Percentiles rank a stretch among this genome's conserved stretches.
Conservation (phyloP, 2,113 vertebrate genomes). For the Lota lota region DNA sequence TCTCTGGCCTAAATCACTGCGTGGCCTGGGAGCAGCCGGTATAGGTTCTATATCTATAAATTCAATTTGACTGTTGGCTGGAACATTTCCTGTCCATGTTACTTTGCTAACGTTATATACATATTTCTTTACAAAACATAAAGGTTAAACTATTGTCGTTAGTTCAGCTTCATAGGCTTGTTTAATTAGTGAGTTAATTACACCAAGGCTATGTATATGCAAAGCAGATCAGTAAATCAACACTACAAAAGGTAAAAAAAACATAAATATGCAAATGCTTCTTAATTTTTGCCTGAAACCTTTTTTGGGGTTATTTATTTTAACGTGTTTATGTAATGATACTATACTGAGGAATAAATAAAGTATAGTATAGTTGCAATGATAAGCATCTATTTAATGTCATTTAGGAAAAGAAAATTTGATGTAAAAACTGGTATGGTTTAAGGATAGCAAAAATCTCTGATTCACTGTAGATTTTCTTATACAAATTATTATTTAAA, state of each 20-base stretch:
- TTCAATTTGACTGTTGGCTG: background rate
- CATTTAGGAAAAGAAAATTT: too few relatives aligned
- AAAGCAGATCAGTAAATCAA: background rate
- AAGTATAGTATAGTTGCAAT: too few relatives aligned
- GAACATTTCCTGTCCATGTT: too few relatives aligned
- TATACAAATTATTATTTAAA: background rate
- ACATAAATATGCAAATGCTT: background rate
- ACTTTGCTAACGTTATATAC: too few relatives aligned
- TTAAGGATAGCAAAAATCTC: too few relatives aligned
- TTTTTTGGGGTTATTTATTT: background rate
- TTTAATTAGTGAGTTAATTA: background rate
- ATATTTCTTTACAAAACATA: too few relatives aligned
- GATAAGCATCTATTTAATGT: too few relatives aligned
- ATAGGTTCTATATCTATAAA: background rate
- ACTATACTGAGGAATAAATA: too few relatives aligned
- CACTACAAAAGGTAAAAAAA: background rate
- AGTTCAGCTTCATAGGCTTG: background rate
- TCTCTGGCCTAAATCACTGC: background rate
- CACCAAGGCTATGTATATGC: background rate
- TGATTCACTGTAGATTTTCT: too few relatives aligned
- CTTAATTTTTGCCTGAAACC: too few relatives aligned
- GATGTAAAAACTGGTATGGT: too few relatives aligned
- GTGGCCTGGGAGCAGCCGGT: slow-evolving; percentile 1
- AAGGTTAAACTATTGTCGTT: too few relatives aligned
- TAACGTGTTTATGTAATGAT: background rate